Conservation (phyloP, 2,888 invertebrate genomes). For the Diplazon laetatorius region DNA sequence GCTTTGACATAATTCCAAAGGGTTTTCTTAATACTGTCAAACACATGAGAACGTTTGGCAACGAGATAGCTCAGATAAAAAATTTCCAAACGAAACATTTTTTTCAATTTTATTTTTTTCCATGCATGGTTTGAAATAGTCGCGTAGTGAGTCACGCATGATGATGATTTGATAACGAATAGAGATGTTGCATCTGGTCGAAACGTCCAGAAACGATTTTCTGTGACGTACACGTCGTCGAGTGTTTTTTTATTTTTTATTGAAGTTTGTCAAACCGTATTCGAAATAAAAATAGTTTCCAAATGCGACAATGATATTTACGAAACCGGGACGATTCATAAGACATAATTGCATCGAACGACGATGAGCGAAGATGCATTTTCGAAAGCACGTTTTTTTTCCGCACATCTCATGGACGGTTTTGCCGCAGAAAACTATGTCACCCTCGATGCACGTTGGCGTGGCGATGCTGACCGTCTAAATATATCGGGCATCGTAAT, state of each 20-base stretch:
- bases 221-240: not conserved
- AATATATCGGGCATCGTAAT: conserved; percentile 73
- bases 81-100: not conserved
- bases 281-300: not conserved
- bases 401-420: conserved; percentile 24
- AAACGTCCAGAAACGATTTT: conserved; percentile 2
- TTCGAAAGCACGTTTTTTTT: conserved; percentile 24
- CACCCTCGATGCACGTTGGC: conserved; percentile 70
- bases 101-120: not conserved
- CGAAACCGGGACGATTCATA: not conserved
- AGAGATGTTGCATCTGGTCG: not conserved
- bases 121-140: conserved; percentile 13
- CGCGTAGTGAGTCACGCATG: not conserved
- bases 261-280: not conserved
- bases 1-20: not conserved
- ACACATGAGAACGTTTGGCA: not conserved
- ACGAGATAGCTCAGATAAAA: not conserved
- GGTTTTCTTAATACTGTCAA: not conserved
- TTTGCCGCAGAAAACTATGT: conserved; percentile 72
- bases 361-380: conserved; percentile 6
- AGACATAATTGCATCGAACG: conserved; percentile 21
- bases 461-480: conserved; percentile 70
- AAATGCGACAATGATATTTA: not conserved
- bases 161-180: not conserved
- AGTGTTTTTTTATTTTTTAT: too few species aligned